Conservation (phyloP, 1,140 invertebrate genomes). For the Hylaeus anthracinus region DNA sequence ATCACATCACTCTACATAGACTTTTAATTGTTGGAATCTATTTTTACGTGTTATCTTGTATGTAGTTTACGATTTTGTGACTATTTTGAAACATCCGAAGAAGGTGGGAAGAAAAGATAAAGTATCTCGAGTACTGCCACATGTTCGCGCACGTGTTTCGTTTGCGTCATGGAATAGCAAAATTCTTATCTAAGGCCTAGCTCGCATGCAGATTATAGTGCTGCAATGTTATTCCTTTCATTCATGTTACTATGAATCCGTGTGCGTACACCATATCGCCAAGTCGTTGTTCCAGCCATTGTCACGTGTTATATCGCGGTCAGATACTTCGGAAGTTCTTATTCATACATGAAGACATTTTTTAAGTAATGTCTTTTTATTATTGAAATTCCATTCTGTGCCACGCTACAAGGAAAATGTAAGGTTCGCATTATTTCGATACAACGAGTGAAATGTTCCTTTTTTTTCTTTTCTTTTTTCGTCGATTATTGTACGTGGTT, state of each 20-base stretch:
- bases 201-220: not conserved
- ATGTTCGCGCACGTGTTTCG: slow-evolving; percentile 16
- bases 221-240: slow-evolving; percentile 18
- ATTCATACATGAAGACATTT: not conserved
- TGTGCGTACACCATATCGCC: not conserved
- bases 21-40: not conserved
- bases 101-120: not conserved
- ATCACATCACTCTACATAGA: not conserved
- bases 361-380: not conserved
- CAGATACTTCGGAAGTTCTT: not conserved
- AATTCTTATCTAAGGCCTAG: slow-evolving; percentile 8
- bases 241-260: not conserved
- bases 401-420: not conserved
- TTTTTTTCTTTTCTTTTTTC: too few species aligned
- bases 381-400: not conserved
- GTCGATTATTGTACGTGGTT: not conserved
- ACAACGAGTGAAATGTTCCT: too few species aligned
- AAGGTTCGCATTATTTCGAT: not conserved
- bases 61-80: not conserved
- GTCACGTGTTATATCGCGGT: not conserved
- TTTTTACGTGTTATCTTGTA: not conserved
- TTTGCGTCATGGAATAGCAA: slow-evolving; percentile 5
- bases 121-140: not conserved
- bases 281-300: not conserved
- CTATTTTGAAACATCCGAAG: not conserved